A percentile compares a stretch with the other conserved stretches of the same genome.
Evolutionary conservation across 2,113 vertebrate species (phyloP).

Genomic region (Suncus etruscus): DNA sequence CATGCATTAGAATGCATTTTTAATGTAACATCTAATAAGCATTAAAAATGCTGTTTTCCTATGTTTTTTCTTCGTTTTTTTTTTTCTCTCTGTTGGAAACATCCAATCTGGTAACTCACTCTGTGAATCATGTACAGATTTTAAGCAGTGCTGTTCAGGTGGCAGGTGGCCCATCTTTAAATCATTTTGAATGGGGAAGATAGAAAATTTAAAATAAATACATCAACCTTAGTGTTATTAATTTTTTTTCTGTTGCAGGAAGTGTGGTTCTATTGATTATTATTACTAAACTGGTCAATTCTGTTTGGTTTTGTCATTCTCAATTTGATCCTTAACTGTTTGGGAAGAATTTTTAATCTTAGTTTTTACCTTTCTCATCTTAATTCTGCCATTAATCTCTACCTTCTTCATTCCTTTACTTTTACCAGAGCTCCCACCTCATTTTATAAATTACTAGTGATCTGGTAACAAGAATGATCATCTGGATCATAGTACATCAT

Average conservation of each 20-base stretch:
- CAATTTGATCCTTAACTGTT: slow-evolving; percentile 31
- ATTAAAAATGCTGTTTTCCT: slow-evolving; percentile 42
- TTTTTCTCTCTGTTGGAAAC: slow-evolving; percentile 47
- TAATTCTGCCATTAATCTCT: neutral
- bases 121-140: neutral
- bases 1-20: slow-evolving; percentile 58
- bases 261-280: neutral
- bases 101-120: neutral
- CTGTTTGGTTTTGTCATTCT: slow-evolving; percentile 27
- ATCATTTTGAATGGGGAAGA: neutral
- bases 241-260: slow-evolving; percentile 5
- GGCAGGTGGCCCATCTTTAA: neutral
- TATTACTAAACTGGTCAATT: neutral
- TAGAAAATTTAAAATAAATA: slow-evolving; percentile 33
- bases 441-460: slow-evolving; percentile 3
- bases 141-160: neutral
- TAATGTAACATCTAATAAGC: slow-evolving; percentile 64
- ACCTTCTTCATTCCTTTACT: neutral
- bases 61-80: slow-evolving; percentile 7
- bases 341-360: neutral
- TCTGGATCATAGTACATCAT: neutral
- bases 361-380: neutral
- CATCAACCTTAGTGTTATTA: neutral
- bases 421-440: neutral
- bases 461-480: neutral